Base-by-base conservation (phyloP, 1,140 invertebrate genomes). In the Apis florea region DNA sequence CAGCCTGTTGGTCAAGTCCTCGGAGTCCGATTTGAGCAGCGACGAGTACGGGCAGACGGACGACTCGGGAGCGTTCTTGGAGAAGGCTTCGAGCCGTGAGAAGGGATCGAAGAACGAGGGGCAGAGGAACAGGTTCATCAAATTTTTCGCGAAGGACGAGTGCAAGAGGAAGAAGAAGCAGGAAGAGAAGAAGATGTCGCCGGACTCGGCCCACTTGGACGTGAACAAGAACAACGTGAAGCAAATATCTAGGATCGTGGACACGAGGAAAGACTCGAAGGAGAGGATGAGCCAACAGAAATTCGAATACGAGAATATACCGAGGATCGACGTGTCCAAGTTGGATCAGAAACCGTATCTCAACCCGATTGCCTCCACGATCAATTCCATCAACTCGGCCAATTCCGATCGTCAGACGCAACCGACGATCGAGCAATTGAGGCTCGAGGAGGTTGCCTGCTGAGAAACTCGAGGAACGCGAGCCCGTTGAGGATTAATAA, bases 291-390 rank as follows among this genome's bases (percentile, higher is more conserved):
- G 58, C 13, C 90, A 89, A 49, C 90, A 84, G 19, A 91, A 87
- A 75, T 93, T 90, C 67, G 93, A 94, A 5, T 94, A 93, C 54
- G 93, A 94, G 61, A 93, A 94, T 68, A 94, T 94, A 47, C 93
- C 93, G 0, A 85, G 93, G n/a, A 93, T 93, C 76, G 93, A 94
- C 26, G 75, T 93, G 11, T 90, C 91, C 3, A 93, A 90, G 53
- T 61, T 93, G 11, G 93, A 93, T 19, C 93, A 93, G 49, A 89
- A 90, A 53, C 66, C 87, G 15, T 87, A 82, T 51, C n/a, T 88
- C 17, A 88, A 75, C 15, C 72, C 83, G 0, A 49, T 80, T 8
- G 31, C 49, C 4, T 64, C 79, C 10, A 24, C 72, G 21, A 76
- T 69, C 5, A 84, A 83, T 12, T 72, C 56, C 11, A 24, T 69